Evolutionary conservation across 2,113 vertebrate genomes (phyloP).

Genomic region (Aplodontia rufa): DNA sequence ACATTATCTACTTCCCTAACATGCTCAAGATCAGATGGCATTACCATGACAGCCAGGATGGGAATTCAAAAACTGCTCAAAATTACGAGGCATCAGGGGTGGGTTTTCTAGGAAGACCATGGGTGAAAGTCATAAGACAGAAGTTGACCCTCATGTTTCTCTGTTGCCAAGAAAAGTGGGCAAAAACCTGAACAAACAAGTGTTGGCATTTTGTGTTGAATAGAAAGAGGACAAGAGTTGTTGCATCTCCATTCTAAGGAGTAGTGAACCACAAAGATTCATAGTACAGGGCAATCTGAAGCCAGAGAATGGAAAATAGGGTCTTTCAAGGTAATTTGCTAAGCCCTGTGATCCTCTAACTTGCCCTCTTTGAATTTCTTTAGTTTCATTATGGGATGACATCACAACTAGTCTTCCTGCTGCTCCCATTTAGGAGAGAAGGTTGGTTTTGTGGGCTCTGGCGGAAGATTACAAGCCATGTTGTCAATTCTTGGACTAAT

Average conservation of each 20-base stretch:
- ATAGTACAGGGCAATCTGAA: neutral
- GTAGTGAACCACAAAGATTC: neutral
- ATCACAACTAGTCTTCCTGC: neutral
- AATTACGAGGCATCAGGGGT: neutral
- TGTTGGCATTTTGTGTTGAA: neutral
- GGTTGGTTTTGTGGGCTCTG: neutral
- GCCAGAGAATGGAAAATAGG: neutral
- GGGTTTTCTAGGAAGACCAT: slow-evolving; percentile 38
- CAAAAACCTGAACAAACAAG: neutral
- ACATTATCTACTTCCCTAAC: neutral
- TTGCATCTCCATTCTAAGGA: neutral
- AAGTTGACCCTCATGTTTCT: neutral
- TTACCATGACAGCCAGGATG: neutral
- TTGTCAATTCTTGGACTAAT: neutral
- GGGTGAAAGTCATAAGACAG: neutral
- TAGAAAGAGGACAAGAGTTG: neutral
- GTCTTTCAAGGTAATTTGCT: neutral
- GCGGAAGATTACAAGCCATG: neutral
- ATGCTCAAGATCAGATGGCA: neutral
- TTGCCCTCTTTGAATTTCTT: neutral
- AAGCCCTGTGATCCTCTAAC: neutral
- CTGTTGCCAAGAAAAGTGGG: neutral
- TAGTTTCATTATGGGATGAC: neutral
- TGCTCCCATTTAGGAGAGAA: neutral
- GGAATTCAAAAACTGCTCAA: neutral